phyloP scores from a whole-genome alignment of 37 sponge, comb jelly and placozoan genomes.

The Beroe forskalii region DNA sequence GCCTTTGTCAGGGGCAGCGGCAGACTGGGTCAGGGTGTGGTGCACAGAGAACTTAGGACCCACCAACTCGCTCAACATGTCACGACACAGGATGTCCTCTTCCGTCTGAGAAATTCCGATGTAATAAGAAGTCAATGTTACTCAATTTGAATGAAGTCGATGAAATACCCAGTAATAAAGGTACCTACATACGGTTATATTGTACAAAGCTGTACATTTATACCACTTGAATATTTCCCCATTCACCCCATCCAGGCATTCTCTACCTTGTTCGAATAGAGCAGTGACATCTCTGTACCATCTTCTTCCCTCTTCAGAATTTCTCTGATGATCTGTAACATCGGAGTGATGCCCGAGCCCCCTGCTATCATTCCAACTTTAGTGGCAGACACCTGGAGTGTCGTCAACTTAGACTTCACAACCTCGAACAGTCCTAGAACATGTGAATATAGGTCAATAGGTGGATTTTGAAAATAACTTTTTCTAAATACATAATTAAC shows the following conservation, averaged over 20 bases:
- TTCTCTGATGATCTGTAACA: conserved; percentile 89
- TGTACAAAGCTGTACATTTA: too few relatives aligned
- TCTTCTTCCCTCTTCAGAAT: conserved; percentile 79
- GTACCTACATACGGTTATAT: too few relatives aligned
- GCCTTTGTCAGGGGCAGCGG: conserved; percentile 69
- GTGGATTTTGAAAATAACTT: too few relatives aligned
- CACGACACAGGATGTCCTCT: conserved; percentile 28
- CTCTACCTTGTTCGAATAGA: conserved; percentile 93
- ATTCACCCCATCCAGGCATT: too few relatives aligned
- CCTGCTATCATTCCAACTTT: conserved; percentile 91
- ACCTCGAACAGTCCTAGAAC: conserved; percentile 65
- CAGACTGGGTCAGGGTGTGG: conserved; percentile 44
- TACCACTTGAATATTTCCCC: too few relatives aligned
- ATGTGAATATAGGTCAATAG: neutral
- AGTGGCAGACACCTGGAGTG: conserved; percentile 47
- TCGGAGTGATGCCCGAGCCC: conserved; percentile 94
- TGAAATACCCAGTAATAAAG: too few relatives aligned
- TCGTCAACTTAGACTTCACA: conserved; percentile 68
- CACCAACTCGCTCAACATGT: neutral
- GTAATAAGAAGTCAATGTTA: neutral
- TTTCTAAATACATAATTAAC: too few relatives aligned
- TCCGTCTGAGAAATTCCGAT: conserved; percentile 48
- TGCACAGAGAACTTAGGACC: neutral
- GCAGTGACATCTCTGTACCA: conserved; percentile 78
- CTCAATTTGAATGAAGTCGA: too few relatives aligned